Evolutionary conservation across 2,888 invertebrate genomes (phyloP), one percentile per base, ranked within the genome.

Genomic region (Melanotus villosus): DNA sequence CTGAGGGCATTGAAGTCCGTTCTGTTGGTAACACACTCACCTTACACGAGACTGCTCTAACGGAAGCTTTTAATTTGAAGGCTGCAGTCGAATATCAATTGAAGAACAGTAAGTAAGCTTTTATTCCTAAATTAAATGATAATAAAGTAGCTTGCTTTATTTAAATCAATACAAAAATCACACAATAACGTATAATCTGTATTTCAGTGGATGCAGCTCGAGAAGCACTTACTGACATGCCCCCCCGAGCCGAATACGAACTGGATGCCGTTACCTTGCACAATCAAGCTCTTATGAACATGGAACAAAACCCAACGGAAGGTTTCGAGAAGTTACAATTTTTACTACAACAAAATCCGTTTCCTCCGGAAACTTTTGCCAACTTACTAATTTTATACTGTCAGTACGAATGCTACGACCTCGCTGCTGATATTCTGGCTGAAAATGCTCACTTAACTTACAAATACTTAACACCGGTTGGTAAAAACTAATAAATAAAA

Each of bases 11-110:
- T 50, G 93, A 94, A 85, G 94, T 97, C 0, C 90, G 98, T 72
- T 98, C 98, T 80, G 98, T 99, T 32, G 99, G 99, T 0, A 98
- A 98, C 84, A 96, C 97, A 0, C 86, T 96, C 66, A 94, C 94
- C 0, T 88, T 99, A 67, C 98, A 99, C 80, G 93, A 98, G 83
- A 98, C 99, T 2, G 97, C 98, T 16, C 89, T 99, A 1, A 96
- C 99, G 9, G 99, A 99, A 86, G 98, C 99, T 0, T 97, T 99
- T 81, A 99, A 99, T 86, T 88, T 99, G 18, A 99, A 99, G 87
- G 98, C 99, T 7, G 99, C 99, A 2, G 97, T 99, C 77, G 98
- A 99, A 85, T 99, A 96, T 85, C 96, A 97, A 82, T 89, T 94
- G 57, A 94, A 93, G 83, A 95, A 96, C 83, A 87, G 94, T 89